phyloP scores from a whole-genome alignment of 1,140 invertebrate genomes.

The Stegodyphus mimosarum region DNA sequence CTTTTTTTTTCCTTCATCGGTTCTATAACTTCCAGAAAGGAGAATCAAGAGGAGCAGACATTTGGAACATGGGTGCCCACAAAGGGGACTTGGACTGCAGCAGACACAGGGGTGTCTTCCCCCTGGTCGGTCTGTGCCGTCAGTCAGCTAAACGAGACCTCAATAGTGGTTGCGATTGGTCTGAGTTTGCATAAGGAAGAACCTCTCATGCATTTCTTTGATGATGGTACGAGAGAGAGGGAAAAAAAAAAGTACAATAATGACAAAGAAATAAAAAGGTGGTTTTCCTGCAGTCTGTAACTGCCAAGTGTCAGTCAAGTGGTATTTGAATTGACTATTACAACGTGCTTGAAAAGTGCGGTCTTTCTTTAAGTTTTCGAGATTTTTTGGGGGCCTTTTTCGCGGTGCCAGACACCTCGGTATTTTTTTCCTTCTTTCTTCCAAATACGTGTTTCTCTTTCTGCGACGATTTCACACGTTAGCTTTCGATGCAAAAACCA shows the following conservation, averaged over 20 bases:
- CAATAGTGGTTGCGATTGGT: slow-evolving; percentile 40
- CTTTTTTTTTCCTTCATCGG: background rate
- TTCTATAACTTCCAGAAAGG: background rate
- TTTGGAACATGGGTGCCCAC: slow-evolving; percentile 23
- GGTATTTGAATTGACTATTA: slow-evolving; percentile 52
- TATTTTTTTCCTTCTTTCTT: too few relatives aligned
- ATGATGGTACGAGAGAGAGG: slow-evolving; percentile 21
- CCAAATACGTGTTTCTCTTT: too few relatives aligned
- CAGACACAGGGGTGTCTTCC: background rate
- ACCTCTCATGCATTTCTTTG: slow-evolving; percentile 15
- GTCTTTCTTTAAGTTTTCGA: slow-evolving; percentile 17
- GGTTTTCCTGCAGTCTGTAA: background rate
- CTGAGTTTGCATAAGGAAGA: slow-evolving; percentile 41
- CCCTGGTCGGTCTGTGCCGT: background rate
- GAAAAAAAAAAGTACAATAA: slow-evolving; percentile 27
- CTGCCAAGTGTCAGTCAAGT: slow-evolving; percentile 55
- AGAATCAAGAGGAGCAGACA: too few relatives aligned
- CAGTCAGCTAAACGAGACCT: slow-evolving; percentile 21
- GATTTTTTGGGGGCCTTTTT: background rate
- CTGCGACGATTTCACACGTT: too few relatives aligned
- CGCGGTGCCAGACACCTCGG: too few relatives aligned
- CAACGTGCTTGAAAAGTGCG: slow-evolving; percentile 28
- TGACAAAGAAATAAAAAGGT: slow-evolving; percentile 11
- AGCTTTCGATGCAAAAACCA: too few relatives aligned
- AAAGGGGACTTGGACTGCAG: slow-evolving; percentile 9